Conservation (phyloP, 2,888 invertebrate species). For the Itoplectis maculator region DNA sequence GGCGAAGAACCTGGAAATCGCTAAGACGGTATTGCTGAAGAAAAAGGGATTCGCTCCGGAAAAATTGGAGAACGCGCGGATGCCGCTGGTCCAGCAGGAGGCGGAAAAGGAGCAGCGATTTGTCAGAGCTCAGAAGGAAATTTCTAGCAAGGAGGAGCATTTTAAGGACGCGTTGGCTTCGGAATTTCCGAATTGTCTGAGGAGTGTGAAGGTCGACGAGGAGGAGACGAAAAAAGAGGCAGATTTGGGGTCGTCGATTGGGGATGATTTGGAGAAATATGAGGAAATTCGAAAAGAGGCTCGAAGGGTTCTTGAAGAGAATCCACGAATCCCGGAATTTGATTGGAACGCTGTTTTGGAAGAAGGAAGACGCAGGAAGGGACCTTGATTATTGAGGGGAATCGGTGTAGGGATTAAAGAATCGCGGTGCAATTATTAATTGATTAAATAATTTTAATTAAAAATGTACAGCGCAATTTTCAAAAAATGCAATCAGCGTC, state of each 20-base stretch:
- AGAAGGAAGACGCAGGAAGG: conserved; percentile 66
- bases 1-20: conserved; percentile 87
- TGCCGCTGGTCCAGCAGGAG: conserved; percentile 87
- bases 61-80: conserved; percentile 87
- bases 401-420: no score
- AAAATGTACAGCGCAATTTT: no score
- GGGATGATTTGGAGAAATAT: conserved; percentile 62
- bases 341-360: conserved; percentile 83
- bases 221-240: conserved; percentile 51
- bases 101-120: conserved; percentile 86
- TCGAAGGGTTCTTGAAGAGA: conserved; percentile 83
- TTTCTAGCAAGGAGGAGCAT: conserved; percentile 61
- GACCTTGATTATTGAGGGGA: neutral
- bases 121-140: conserved; percentile 76
- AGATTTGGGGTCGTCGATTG: conserved; percentile 76
- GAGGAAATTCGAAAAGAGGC: conserved; percentile 75
- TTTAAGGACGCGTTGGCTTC: conserved; percentile 70
- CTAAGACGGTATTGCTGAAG: conserved; percentile 87
- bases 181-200: conserved; percentile 69
- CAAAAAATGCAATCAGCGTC: neutral
- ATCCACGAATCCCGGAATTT: conserved; percentile 85
- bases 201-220: neutral
- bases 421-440: no score
- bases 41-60: conserved; percentile 88
- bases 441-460: no score